Evolutionary conservation across 2,888 invertebrate species (phyloP), one percentile per base, ranked within the genome.

Genomic region (Pristionchus arcanus): DNA sequence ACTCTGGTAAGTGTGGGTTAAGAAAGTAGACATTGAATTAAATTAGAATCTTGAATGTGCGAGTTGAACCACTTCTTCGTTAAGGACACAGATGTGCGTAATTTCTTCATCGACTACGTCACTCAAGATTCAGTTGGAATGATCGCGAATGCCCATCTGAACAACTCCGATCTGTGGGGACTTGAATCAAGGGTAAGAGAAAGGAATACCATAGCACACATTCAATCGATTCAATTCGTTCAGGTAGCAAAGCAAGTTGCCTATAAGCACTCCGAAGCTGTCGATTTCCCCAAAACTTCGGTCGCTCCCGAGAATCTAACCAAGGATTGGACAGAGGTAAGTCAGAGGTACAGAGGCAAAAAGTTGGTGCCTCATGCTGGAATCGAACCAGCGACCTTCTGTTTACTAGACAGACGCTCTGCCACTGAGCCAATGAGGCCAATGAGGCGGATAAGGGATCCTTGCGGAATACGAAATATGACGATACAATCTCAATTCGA

Each of bases 211-310:
- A 49, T 49, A 49, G 42, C n/a, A n/a, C n/a, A n/a, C n/a, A 49
- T 5, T 42, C 28, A 7, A 25, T 77, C 28, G 25, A 15, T 53
- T n/a, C n/a, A n/a, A n/a, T 49, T 9, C 49, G 1, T 85, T 25
- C 25, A 85, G 84, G 84, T 85, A 25, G 84, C 84, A 3, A 55
- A 85, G 59, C 21, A 34, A 55, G 90, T 95, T 83, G 95, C 95
- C 25, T 90, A 91, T 68, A 95, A 95, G 91, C 93, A 93, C 90
- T 93, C 93, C 84, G 91, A 93, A 84, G 95, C 95, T 5, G 92
- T 96, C 31, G 96, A 94, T 89, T 94, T 94, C 90, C 94, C 95
- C 13, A 95, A 95, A 92, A 95, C 95, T 19, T 95, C 95, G 0
- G 92, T 91, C 49, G 90, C 92, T 11, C 91, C 92, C 34, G 59